phyloP scores from a whole-genome alignment of 2,888 invertebrate species.

The Prenolepis imparis region DNA sequence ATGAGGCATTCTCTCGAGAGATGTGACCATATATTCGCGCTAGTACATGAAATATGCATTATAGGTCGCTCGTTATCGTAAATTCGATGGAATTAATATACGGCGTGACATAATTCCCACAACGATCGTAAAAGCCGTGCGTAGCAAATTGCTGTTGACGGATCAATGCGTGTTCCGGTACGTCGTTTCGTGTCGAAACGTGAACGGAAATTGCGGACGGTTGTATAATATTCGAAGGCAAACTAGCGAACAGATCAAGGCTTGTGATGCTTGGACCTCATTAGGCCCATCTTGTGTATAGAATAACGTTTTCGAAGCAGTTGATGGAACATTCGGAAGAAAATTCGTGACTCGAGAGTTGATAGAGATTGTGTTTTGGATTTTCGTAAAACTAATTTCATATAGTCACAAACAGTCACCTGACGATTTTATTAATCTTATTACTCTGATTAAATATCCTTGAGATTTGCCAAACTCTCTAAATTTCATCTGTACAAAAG shows the following conservation, averaged over 20 bases:
- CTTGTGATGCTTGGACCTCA: slow-evolving; percentile 60
- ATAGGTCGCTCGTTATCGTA: slow-evolving; percentile 35
- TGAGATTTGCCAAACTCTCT: background rate
- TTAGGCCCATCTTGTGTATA: slow-evolving; percentile 55
- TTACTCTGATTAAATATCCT: background rate
- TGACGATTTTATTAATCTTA: background rate
- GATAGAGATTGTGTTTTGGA: background rate
- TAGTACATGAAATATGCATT: slow-evolving; percentile 35
- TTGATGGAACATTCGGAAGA: slow-evolving; percentile 1
- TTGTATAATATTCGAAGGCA: slow-evolving; percentile 20
- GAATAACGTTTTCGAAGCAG: background rate
- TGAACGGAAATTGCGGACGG: slow-evolving; percentile 26
- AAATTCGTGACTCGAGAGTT: background rate
- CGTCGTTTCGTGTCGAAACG: slow-evolving; percentile 12
- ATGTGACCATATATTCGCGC: background rate
- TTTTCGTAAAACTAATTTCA: background rate
- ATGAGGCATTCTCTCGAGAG: background rate
- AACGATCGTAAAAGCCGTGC: slow-evolving; percentile 44
- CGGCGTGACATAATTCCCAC: slow-evolving; percentile 36
- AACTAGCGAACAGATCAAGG: slow-evolving; percentile 6
- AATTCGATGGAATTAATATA: slow-evolving; percentile 43
- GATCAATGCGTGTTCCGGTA: slow-evolving; percentile 42
- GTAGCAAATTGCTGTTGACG: slow-evolving; percentile 49
- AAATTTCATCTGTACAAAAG: background rate
- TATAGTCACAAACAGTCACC: background rate